A percentile compares a stretch with the other conserved stretches of the same genome.
These are phyloP conservation scores for Pyrocoelia pectoralis DNA, from an alignment of 2,888 invertebrate species.

Conservation along the genomic window DNA sequence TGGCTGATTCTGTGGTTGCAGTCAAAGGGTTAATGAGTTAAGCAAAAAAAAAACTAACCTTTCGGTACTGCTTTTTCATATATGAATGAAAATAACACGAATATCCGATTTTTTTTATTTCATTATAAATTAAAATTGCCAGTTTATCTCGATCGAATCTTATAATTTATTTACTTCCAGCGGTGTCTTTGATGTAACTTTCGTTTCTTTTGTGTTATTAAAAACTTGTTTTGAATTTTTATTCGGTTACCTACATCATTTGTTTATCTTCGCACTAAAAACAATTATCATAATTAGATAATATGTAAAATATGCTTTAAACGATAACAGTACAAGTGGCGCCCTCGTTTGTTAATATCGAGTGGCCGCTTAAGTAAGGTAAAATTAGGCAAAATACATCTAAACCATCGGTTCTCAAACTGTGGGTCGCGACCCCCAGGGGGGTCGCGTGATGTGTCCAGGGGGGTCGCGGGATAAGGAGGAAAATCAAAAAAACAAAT, in stretches of 20 bases:
- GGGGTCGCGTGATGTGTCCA: too few species aligned
- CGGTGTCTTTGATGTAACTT: conserved; percentile 7
- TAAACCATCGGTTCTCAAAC: too few species aligned
- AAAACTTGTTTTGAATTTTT: not conserved
- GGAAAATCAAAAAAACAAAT: too few species aligned
- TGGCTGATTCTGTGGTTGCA: too few species aligned
- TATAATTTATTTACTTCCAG: conserved; percentile 9
- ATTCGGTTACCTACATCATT: not conserved
- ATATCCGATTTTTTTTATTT: conserved; percentile 1
- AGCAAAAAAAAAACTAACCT: conserved; percentile 7
- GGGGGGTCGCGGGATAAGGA: too few species aligned
- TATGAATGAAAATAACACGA: conserved; percentile 10
- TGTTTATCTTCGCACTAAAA: not conserved
- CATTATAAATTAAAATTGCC: conserved; percentile 9
- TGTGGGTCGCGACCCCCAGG: too few species aligned
- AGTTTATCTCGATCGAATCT: conserved; percentile 9
- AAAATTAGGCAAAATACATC: too few species aligned
- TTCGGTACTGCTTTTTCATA: not conserved
- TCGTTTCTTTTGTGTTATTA: not conserved
- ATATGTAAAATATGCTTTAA: too few species aligned
- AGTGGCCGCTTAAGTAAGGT: too few species aligned
- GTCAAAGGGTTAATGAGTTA: too few species aligned
- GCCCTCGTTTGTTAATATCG: too few species aligned
- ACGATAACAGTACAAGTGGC: too few species aligned
- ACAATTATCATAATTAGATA: not conserved